Evolutionary conservation across 2,888 invertebrate species (phyloP), one percentile per base, ranked within the genome.

Genomic region (Aphelenchoides bicaudatus): DNA sequence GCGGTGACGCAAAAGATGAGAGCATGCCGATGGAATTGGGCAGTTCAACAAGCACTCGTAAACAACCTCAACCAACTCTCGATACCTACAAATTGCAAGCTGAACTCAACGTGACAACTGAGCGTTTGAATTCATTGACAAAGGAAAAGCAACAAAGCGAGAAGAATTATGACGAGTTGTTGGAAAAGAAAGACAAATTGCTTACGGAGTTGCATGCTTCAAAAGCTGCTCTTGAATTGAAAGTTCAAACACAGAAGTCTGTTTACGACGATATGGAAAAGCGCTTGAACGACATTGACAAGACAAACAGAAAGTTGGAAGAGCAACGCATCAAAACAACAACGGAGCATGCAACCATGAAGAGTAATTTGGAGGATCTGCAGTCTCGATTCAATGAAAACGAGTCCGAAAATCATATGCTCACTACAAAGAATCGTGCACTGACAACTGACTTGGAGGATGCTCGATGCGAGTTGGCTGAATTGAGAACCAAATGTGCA

Each of bases 171-270:
- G n/a, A 30, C 13, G 37, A 51, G 25, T n/a, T 51, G 13, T 21
- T 51, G 21, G 19, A n/a, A 16, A 34, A 51, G 52, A 51, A 51
- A 28, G 39, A 51, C 52, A 39, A 51, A 25, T 16, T 51, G 2
- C 37, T 51, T 19, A 39, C 39, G 38, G 38, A 51, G 38, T 16
- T 51, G 48, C 37, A 51, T 16, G 37, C 52, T 2, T 25, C 52
- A 10, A 51, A 51, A 30, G 52, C 37, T 21, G 25, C 37, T 10
- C 4, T 51, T 6, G 52, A 51, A 3, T 29, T 51, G 47, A 51
- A 51, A 16, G 52, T 51, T 21, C 31, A 51, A 16, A 30, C 37
- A 19, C 37, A 34, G 23, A 37, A 21, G 10, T 37, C 37, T 21
- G 30, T 37, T 10, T 23, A 23, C 16, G 52, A 51, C n/a, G 27